These are phyloP conservation scores for Parapristionchus giblindavisi DNA, from an alignment of 2,888 invertebrate genomes.

Conservation along the genomic window DNA sequence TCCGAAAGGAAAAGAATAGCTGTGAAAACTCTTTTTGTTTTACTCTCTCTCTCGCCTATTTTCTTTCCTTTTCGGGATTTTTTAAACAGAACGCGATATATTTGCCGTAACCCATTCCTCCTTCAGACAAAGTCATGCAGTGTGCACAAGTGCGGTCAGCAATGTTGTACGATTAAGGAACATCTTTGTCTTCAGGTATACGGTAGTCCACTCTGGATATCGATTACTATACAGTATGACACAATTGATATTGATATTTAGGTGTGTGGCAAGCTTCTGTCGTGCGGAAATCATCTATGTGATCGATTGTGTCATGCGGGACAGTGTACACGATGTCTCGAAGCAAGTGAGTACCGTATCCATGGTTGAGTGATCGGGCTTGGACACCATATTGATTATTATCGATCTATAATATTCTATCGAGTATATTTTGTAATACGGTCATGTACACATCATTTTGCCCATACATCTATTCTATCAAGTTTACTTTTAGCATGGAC, in stretches of 20 bases:
- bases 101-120: neutral
- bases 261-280: constrained; percentile 79
- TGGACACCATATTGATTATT: too few species aligned
- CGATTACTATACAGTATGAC: neutral
- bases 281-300: constrained; percentile 89
- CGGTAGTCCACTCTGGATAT: neutral
- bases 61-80: neutral
- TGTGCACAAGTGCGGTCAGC: constrained; percentile 85
- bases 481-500: constrained; percentile 77
- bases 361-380: too few species aligned
- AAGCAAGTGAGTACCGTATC: constrained; percentile 78
- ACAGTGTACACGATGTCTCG: constrained; percentile 82
- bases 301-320: constrained; percentile 88
- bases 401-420: neutral
- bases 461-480: neutral
- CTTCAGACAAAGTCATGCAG: constrained; percentile 71
- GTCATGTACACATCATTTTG: neutral
- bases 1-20: neutral
- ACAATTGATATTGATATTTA: constrained; percentile 32
- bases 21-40: neutral
- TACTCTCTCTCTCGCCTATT: neutral
- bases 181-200: constrained; percentile 82
- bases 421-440: neutral
- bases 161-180: constrained; percentile 86
- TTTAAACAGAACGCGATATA: neutral